Conservation (phyloP, 2,797 vertebrate genomes). For the Dendrocincla tyrannina region DNA sequence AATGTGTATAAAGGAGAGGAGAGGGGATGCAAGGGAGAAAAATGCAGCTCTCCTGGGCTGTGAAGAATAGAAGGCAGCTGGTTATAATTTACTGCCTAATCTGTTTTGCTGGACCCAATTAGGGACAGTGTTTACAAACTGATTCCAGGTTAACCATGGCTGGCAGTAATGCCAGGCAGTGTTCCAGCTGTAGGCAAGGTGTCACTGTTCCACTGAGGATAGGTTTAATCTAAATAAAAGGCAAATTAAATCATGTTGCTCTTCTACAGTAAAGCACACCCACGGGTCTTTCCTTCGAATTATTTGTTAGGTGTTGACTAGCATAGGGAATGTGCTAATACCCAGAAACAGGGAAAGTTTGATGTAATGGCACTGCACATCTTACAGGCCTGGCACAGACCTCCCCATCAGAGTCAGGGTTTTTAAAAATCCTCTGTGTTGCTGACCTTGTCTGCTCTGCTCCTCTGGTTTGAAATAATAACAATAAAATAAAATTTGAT, state of each 20-base stretch:
- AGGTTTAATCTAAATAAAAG: constrained; percentile 44
- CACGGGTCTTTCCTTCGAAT: neutral
- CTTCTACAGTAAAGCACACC: neutral
- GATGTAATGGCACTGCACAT: neutral
- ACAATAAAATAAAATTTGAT: neutral
- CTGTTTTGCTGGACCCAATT: constrained; percentile 24
- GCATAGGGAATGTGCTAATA: neutral
- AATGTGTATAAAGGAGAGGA: neutral
- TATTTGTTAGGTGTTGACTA: constrained; percentile 47
- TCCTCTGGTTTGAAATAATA: neutral
- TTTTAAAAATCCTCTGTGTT: neutral
- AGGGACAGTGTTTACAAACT: neutral
- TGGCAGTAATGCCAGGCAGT: constrained; percentile 9
- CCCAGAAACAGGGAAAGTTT: neutral
- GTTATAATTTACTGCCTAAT: neutral
- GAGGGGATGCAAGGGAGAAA: neutral
- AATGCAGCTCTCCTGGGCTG: neutral
- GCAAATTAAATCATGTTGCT: constrained; percentile 37
- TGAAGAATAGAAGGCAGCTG: neutral
- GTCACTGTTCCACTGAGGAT: neutral
- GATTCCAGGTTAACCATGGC: neutral
- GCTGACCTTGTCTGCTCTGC: neutral
- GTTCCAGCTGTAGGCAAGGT: neutral
- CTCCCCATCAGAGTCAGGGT: neutral
- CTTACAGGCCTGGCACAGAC: neutral